phyloP scores from a whole-genome alignment of 2,888 invertebrate genomes.

The Calliphora vomitoria region DNA sequence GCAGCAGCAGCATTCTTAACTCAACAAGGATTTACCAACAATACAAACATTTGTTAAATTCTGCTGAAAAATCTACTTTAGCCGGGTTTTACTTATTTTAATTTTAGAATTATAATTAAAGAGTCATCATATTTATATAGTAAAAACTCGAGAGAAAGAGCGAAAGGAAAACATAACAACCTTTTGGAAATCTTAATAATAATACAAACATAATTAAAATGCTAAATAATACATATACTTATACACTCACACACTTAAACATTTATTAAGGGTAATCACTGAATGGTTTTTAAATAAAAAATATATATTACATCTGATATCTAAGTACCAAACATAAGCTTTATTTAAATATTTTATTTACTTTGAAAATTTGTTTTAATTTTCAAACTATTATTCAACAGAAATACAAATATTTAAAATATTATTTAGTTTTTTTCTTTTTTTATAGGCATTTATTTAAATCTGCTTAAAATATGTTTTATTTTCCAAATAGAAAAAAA shows the following conservation, averaged over 20 bases:
- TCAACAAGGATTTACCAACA: conserved; percentile 47
- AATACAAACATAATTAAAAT: conserved; percentile 44
- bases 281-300: not conserved
- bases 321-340: no score
- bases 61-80: conserved; percentile 25
- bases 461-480: conserved; percentile 3
- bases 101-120: conserved; percentile 53
- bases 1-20: conserved; percentile 26
- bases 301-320: no score
- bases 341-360: no score
- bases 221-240: conserved; percentile 12
- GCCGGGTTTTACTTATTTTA: conserved; percentile 17
- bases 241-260: not conserved
- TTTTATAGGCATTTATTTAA: conserved; percentile 15
- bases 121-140: conserved; percentile 36
- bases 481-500: not conserved
- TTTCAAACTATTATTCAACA: not conserved
- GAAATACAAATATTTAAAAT: not conserved
- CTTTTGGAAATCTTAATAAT: conserved; percentile 42
- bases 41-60: conserved; percentile 54
- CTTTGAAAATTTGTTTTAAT: no score
- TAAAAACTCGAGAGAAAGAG: not conserved
- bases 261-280: not conserved
- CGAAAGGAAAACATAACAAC: conserved; percentile 43
- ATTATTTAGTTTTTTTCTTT: not conserved